These are phyloP conservation scores for Diarsia brunnea DNA, from an alignment of 2,888 invertebrate genomes.

Conservation along the genomic window DNA sequence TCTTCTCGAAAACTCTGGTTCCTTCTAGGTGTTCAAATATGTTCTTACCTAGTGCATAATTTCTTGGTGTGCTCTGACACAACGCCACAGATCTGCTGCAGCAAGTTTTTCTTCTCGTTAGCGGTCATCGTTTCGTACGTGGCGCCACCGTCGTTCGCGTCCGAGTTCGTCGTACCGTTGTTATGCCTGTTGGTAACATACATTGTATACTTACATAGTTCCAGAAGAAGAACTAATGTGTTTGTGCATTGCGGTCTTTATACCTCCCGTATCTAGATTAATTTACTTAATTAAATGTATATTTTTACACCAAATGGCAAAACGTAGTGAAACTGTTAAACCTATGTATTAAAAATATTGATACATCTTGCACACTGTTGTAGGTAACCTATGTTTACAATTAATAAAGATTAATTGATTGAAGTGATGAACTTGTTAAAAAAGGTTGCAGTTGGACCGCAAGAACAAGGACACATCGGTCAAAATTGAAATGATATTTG, in stretches of 20 bases:
- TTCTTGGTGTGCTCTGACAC: constrained; percentile 94
- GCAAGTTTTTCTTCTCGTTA: constrained; percentile 91
- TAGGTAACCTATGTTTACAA: too few species aligned
- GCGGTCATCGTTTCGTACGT: constrained; percentile 92
- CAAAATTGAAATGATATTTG: not conserved
- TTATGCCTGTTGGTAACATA: constrained; percentile 76
- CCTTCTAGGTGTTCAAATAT: too few species aligned
- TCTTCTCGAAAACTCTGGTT: too few species aligned
- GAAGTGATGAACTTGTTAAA: not conserved
- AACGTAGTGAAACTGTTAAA: too few species aligned
- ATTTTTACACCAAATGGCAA: too few species aligned
- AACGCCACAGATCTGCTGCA: constrained; percentile 93
- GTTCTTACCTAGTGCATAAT: constrained; percentile 91
- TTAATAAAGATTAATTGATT: too few species aligned
- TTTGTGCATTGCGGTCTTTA: constrained; percentile 38
- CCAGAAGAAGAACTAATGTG: not conserved
- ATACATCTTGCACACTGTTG: too few species aligned
- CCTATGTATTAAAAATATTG: too few species aligned
- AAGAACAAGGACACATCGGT: not conserved
- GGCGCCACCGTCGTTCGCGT: constrained; percentile 88
- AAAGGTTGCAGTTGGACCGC: not conserved
- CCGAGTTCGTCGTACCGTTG: constrained; percentile 84
- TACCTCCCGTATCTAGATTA: too few species aligned
- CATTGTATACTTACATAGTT: not conserved
- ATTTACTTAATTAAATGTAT: too few species aligned